Evolutionary conservation across 2,888 invertebrate genomes (phyloP).

Genomic region (Rhabditoides inermis): DNA sequence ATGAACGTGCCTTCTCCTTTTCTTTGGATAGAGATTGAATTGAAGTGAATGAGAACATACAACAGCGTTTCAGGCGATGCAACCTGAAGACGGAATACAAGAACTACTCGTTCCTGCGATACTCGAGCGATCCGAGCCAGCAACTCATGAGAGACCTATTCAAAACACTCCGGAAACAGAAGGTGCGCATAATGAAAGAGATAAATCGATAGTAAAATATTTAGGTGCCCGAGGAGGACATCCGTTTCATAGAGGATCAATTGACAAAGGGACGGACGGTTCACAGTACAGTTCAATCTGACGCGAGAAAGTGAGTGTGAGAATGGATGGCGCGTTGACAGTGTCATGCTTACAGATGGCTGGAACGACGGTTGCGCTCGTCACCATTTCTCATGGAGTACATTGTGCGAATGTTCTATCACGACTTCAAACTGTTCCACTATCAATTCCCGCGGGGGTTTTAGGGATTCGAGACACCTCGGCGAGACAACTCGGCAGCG

Average conservation of each 20-base stretch:
- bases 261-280: conserved; percentile 30
- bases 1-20: background rate
- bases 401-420: too few species aligned
- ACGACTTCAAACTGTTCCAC: too few species aligned
- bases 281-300: too few species aligned
- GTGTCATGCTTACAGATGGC: too few species aligned
- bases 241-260: conserved; percentile 27
- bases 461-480: too few species aligned
- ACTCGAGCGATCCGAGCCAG: conserved; percentile 25
- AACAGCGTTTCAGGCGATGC: conserved; percentile 33
- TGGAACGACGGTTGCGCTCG: too few species aligned
- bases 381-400: too few species aligned
- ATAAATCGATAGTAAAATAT: background rate
- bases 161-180: conserved; percentile 16
- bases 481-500: too few species aligned
- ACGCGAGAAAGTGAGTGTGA: too few species aligned
- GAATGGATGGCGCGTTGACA: too few species aligned
- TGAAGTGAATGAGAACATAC: background rate
- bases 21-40: background rate
- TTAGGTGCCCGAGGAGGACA: conserved; percentile 23
- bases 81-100: conserved; percentile 21
- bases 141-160: conserved; percentile 21
- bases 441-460: too few species aligned
- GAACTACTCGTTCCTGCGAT: conserved; percentile 26
- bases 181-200: conserved; percentile 3